Base-by-base conservation (phyloP, 1,140 invertebrate species). In the Drosophila equinoxialis region DNA sequence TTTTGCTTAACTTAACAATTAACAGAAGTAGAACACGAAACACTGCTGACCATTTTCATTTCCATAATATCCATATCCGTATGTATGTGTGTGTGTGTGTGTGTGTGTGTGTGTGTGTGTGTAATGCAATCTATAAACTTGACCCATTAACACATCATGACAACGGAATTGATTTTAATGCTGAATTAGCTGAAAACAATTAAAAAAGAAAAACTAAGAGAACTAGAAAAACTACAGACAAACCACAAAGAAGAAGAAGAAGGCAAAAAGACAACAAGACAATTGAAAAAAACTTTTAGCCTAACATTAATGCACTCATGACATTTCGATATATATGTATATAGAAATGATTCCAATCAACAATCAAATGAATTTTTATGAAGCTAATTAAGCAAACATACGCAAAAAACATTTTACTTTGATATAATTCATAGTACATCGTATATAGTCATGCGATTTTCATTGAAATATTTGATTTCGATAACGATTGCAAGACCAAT, bases 71-170 rank as follows among this genome's bases (percentile, higher is more conserved):
- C 45, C 45, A 48, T 48, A 48, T 48, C 45, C 45, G 45, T 48
- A 48, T 74, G 35, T 42, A 17, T 62, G 61, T 74, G 58, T 74
- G 58, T 55, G 57, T 71, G 74, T 71, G 74, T 68, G 63, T 68
- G 71, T 74, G 68, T 66, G 68, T 81, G 60, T 64, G 37, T 62
- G 63, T 74, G 48, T 55, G 58, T 71, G 77, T 74, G 74, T 68
- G 81, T 81, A 87, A 71, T 86, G 83, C 83, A 86, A 86, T 87
- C 79, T 87, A 87, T 86, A 89, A 87, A 87, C 83, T 87, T 87
- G 83, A 87, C 83, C 83, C 83, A 87, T 83, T 83, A 80, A 87
- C 67, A 87, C 67, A 79, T 86, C 57, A 73, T 75, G 64, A 60
- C 68, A 48, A 65, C 39, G 57, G 35, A 59, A 75, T 83, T 75